phyloP scores from a whole-genome alignment of 2,888 invertebrate genomes.

The Laothoe populi region DNA sequence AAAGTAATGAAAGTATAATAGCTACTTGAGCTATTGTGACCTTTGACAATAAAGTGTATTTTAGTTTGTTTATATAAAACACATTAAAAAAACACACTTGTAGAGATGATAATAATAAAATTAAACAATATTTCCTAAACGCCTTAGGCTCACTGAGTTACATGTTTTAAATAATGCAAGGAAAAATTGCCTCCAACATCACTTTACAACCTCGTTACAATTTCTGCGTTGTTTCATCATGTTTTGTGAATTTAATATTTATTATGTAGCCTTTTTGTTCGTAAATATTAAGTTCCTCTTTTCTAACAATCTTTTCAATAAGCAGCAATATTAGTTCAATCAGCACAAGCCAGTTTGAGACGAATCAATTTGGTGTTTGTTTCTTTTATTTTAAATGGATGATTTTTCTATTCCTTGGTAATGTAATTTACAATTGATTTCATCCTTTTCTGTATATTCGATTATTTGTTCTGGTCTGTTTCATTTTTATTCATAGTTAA shows the following conservation, averaged over 20 bases:
- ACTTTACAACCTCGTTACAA: conserved; percentile 11
- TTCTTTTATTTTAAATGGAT: no score
- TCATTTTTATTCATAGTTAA: not conserved
- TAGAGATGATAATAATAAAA: conserved; percentile 10
- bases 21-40: not conserved
- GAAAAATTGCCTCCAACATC: not conserved
- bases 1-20: not conserved
- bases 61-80: not conserved
- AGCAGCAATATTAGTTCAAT: no score
- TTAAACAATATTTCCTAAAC: conserved; percentile 1
- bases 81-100: not conserved
- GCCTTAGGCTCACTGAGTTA: conserved; percentile 11
- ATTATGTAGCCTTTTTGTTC: not conserved
- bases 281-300: not conserved
- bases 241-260: conserved; percentile 4
- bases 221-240: conserved; percentile 6
- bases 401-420: no score
- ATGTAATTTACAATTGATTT: no score
- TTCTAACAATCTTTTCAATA: not conserved
- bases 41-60: not conserved
- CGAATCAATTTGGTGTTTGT: no score
- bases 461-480: no score
- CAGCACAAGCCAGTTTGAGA: no score
- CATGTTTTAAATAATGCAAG: conserved; percentile 4
- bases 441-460: no score